Percentiles rank a stretch among this genome's conserved stretches.
Conservation (phyloP, 2,888 invertebrate genomes). For the Agonopterix arenella region DNA sequence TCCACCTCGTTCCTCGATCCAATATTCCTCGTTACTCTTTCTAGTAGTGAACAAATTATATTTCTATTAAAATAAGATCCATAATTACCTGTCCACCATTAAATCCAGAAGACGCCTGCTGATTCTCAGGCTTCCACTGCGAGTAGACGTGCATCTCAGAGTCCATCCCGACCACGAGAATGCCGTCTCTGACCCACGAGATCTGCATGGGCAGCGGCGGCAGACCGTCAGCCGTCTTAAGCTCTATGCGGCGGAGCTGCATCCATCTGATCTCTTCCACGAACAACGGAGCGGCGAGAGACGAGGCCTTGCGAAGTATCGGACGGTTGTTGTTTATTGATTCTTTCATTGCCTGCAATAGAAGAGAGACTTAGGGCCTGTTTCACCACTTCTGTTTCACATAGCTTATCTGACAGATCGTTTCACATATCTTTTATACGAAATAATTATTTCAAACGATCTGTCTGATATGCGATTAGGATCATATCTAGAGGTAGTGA, state of each 20-base stretch:
- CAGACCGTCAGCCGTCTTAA: constrained; percentile 95
- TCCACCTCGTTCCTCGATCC: no score
- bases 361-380: no score
- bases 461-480: no score
- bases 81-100: constrained; percentile 37
- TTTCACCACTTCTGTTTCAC: no score
- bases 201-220: constrained; percentile 99
- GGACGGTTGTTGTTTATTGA: constrained; percentile 90
- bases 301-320: constrained; percentile 92
- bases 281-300: constrained; percentile 91
- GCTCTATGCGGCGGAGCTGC: constrained; percentile 92
- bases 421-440: no score
- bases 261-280: constrained; percentile 98
- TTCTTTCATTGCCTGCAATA: constrained; percentile 85
- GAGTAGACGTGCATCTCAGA: constrained; percentile 99
- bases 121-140: constrained; percentile 92
- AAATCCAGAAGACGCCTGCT: constrained; percentile 38
- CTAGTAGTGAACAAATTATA: no score
- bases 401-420: neutral
- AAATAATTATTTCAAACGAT: no score
- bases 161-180: constrained; percentile 99
- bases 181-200: constrained; percentile 99
- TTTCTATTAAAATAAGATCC: no score
- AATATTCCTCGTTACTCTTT: no score
- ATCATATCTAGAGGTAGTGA: no score